These are phyloP conservation scores for Hafferia zeledoni DNA, from an alignment of 2,797 vertebrate species.

Conservation along the genomic window DNA sequence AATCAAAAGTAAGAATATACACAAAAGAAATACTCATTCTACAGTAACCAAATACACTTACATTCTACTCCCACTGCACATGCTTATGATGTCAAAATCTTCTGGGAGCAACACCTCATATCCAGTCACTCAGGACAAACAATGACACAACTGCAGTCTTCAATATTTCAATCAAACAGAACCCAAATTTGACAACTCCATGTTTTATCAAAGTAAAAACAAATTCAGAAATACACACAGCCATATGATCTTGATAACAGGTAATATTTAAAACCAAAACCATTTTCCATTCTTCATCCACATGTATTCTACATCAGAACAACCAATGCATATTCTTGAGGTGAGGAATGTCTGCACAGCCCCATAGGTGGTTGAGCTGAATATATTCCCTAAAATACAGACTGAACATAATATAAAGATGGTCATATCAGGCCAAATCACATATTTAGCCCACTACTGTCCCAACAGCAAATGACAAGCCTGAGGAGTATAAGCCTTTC, in stretches of 20 bases:
- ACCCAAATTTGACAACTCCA: neutral
- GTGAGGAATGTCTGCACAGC: neutral
- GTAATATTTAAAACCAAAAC: neutral
- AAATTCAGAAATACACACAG: neutral
- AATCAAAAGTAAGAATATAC: neutral
- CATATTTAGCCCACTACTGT: neutral
- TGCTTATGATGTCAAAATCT: neutral
- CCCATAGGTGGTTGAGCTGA: neutral
- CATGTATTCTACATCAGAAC: neutral
- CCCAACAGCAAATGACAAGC: neutral
- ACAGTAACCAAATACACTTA: neutral
- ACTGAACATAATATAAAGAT: neutral
- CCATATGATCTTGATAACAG: neutral
- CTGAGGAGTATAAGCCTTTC: neutral
- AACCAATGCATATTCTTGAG: neutral
- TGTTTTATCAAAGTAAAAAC: neutral
- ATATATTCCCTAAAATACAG: neutral
- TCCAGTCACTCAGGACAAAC: neutral
- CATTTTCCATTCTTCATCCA: neutral
- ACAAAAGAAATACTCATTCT: neutral
- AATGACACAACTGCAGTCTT: neutral
- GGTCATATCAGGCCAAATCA: neutral
- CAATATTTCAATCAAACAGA: neutral
- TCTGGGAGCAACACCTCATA: neutral
- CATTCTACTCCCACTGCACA: neutral